Evolutionary conservation across 2,113 vertebrate species (phyloP), one percentile per base, ranked within the genome.

Genomic region (Gobio gobio): DNA sequence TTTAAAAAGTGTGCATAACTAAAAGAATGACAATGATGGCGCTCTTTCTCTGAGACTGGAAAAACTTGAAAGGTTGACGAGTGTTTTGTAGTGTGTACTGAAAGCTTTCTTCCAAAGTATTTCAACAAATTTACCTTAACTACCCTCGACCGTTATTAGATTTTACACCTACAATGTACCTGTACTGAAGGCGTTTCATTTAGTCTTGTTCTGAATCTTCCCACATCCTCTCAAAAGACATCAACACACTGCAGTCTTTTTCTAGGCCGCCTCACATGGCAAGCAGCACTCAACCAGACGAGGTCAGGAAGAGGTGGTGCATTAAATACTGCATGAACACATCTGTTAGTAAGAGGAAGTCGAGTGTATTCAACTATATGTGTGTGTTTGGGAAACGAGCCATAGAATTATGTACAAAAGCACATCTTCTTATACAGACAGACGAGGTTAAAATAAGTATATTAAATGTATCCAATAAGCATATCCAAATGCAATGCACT

Each of bases 311-410:
- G 84, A n/a, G 14, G 87, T 22, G 43, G 49, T 4, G 4, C 77
- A 51, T 85, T 87, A 82, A 90, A 90, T 89, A 86, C 77, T 79
- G 77, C 64, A 89, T 83, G 78, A 80, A 68, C 14, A 40, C 66
- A 33, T 56, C 64, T 66, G 76, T 74, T 43, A 82, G 73, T 86
- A 63, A 33, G 33, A 80, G 75, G 77, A 56, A 76, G 84, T 68
- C 45, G 20, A 79, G 63, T 72, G 22, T 40, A 56, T 61, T 29
- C 36, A 3, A 49, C 40, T 51, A 72, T 72, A 29, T 13, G 66
- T 64, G 56, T 68, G 33, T 40, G 66, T 70, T 40, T 54, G 56
- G 73, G 58, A 29, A 45, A 29, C 49, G 24, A 54, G 24, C 47
- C 1, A 14, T 33, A 33, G 33, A 22, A 72, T 58, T 16, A 47